These are phyloP conservation scores for Channa maculata DNA, from an alignment of 2,113 vertebrate species.

Conservation along the genomic window DNA sequence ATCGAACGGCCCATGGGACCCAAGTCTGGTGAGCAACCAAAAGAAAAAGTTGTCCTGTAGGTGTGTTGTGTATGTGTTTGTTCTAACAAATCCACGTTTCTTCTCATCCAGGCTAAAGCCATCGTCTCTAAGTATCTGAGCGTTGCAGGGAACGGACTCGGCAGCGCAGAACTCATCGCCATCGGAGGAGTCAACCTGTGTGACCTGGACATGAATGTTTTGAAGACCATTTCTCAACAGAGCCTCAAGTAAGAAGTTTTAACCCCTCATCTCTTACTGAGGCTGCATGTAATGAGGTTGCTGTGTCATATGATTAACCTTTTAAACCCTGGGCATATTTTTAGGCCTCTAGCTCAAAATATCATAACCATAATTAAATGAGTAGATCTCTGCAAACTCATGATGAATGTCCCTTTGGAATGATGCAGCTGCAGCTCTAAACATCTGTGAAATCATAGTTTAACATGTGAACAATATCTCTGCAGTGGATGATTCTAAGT, in stretches of 20 bases:
- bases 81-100: neutral
- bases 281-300: too few species aligned
- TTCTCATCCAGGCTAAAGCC: slow-evolving; percentile 47
- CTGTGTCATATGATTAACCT: too few species aligned
- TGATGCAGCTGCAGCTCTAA: too few species aligned
- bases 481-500: too few species aligned
- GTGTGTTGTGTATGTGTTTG: neutral
- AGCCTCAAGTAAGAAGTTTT: slow-evolving; percentile 81
- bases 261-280: too few species aligned
- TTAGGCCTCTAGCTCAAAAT: too few species aligned
- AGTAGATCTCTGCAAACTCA: too few species aligned
- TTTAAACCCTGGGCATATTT: too few species aligned
- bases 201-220: slow-evolving; percentile 54
- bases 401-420: too few species aligned
- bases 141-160: slow-evolving; percentile 69
- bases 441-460: too few species aligned
- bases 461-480: too few species aligned
- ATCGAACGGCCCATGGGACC: slow-evolving; percentile 65
- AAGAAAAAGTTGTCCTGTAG: neutral
- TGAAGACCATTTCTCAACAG: slow-evolving; percentile 65
- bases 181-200: slow-evolving; percentile 82
- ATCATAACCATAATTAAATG: too few species aligned
- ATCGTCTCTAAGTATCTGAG: slow-evolving; percentile 68
- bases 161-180: slow-evolving; percentile 65
- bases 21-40: slow-evolving; percentile 62